phyloP scores from a whole-genome alignment of 2,797 vertebrate genomes.

The Crotalus adamanteus region DNA sequence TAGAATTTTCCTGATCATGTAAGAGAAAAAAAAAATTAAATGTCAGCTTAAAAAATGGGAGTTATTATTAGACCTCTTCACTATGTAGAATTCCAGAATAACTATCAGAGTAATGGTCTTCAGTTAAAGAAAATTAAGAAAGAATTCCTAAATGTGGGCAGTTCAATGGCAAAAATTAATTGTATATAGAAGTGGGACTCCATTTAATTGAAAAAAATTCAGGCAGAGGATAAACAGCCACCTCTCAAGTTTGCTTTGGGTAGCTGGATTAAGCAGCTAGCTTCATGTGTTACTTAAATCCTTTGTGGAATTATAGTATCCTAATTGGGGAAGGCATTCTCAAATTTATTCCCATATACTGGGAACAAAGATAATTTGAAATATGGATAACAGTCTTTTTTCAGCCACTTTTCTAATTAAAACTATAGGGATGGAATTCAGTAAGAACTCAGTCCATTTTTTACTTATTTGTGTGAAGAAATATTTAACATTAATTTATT shows the following conservation, averaged over 20 bases:
- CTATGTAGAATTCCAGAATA: neutral
- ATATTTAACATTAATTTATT: neutral
- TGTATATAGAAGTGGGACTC: neutral
- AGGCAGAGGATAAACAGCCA: neutral
- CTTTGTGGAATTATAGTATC: neutral
- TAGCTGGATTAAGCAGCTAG: neutral
- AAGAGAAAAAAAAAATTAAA: neutral
- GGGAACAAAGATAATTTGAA: neutral
- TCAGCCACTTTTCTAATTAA: neutral
- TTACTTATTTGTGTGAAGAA: neutral
- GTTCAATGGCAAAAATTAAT: neutral
- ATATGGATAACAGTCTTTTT: neutral
- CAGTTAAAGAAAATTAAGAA: neutral
- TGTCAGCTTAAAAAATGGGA: neutral
- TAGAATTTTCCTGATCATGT: neutral
- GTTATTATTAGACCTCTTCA: neutral
- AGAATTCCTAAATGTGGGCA: neutral
- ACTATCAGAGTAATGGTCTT: neutral
- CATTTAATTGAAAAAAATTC: neutral
- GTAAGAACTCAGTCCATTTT: neutral
- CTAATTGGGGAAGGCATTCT: neutral
- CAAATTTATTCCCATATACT: neutral
- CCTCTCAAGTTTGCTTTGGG: neutral
- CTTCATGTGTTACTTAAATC: neutral
- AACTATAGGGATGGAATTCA: neutral